These are phyloP conservation scores for Aspidoscelis tigris DNA, from an alignment of 2,113 vertebrate genomes.

Conservation along the genomic window DNA sequence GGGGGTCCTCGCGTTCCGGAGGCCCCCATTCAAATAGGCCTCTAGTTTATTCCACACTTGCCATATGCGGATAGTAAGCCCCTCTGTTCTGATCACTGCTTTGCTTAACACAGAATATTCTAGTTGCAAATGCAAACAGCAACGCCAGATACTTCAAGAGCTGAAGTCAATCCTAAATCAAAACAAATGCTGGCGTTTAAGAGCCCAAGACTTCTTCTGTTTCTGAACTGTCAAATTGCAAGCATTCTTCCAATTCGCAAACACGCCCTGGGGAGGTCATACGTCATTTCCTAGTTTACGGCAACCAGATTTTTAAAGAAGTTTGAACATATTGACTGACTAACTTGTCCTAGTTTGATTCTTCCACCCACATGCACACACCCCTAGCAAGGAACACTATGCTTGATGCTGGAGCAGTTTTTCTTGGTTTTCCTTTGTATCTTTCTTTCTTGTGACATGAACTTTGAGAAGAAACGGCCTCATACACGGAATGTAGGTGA, in stretches of 20 bases:
- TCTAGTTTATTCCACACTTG: neutral
- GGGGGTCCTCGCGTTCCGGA: too few species aligned
- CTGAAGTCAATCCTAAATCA: neutral
- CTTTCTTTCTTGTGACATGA: neutral
- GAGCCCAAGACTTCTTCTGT: neutral
- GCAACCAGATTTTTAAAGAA: slow-evolving; percentile 25
- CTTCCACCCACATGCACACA: slow-evolving; percentile 23
- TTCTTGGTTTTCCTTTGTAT: neutral
- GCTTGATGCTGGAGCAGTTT: too few species aligned
- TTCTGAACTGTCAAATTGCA: slow-evolving; percentile 4
- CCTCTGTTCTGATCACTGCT: neutral
- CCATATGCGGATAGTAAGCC: neutral
- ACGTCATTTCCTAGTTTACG: slow-evolving; percentile 39
- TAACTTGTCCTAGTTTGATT: slow-evolving; percentile 23
- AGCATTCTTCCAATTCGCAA: slow-evolving; percentile 33
- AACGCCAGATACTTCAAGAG: neutral
- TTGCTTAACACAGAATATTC: neutral
- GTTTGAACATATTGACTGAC: slow-evolving; percentile 36
- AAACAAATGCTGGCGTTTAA: neutral
- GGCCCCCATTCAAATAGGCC: too few species aligned
- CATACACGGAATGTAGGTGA: too few species aligned
- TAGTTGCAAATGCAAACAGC: neutral
- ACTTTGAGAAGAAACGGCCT: neutral
- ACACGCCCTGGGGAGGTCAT: slow-evolving; percentile 35
- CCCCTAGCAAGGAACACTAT: neutral